These are phyloP conservation scores for Drosophila jambulina DNA, from an alignment of 1,140 invertebrate genomes.

Conservation along the genomic window DNA sequence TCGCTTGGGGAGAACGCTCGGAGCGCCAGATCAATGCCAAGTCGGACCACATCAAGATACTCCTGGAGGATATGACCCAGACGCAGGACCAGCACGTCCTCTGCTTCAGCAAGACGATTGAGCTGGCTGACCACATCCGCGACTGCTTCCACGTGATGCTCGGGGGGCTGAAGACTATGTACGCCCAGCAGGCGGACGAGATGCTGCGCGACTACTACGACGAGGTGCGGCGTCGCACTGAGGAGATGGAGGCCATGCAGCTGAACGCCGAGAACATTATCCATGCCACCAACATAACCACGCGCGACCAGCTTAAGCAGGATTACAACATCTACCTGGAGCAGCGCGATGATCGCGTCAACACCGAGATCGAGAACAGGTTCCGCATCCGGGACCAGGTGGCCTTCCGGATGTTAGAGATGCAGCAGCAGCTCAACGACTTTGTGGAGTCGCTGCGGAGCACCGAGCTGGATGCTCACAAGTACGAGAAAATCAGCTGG, in stretches of 20 bases:
- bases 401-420: constrained; percentile 52
- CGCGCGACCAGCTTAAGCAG: constrained; percentile 54
- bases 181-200: constrained; percentile 69
- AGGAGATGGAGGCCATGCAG: constrained; percentile 64
- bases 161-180: constrained; percentile 43
- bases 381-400: constrained; percentile 71
- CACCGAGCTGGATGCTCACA: constrained; percentile 69
- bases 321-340: constrained; percentile 73
- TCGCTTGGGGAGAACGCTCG: constrained; percentile 54
- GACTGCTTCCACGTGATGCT: constrained; percentile 68
- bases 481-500: constrained; percentile 66
- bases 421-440: constrained; percentile 64
- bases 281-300: constrained; percentile 68
- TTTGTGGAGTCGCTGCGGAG: constrained; percentile 67
- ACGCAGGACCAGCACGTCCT: constrained; percentile 65
- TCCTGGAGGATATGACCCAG: constrained; percentile 64
- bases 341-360: constrained; percentile 68
- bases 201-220: constrained; percentile 70
- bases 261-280: constrained; percentile 71
- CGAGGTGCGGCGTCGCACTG: constrained; percentile 59
- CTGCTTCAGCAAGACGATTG: constrained; percentile 49
- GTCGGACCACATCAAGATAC: constrained; percentile 64
- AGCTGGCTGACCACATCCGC: constrained; percentile 71
- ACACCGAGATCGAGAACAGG: constrained; percentile 69
- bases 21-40: constrained; percentile 55